A percentile compares a stretch with the other conserved stretches of the same genome.
phyloP scores from a whole-genome alignment of 1,140 invertebrate genomes.

The Platorchestia sp. region DNA sequence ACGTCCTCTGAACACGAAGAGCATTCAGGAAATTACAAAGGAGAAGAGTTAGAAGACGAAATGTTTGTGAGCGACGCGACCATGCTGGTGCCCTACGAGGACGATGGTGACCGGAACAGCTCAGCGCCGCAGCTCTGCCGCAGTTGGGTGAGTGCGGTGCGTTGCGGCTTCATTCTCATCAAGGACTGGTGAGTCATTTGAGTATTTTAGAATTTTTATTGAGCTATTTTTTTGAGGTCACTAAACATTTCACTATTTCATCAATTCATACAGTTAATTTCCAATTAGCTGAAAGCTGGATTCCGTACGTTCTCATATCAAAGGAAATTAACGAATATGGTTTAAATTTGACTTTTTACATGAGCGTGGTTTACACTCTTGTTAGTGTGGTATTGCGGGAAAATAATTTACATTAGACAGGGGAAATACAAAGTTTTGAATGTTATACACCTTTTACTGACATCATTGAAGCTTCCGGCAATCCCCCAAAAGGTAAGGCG shows the following conservation, averaged over 20 bases:
- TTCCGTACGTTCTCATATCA: no score
- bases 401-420: no score
- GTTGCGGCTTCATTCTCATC: no score
- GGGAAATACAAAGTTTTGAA: no score
- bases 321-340: no score
- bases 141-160: not conserved
- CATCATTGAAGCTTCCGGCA: no score
- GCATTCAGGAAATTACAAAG: not conserved
- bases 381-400: no score
- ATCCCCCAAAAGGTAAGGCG: no score
- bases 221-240: not conserved
- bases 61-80: not conserved
- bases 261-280: not conserved
- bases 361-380: no score
- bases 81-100: not conserved
- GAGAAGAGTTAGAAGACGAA: not conserved
- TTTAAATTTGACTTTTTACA: no score
- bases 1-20: not conserved
- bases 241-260: no score
- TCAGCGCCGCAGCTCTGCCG: not conserved
- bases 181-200: not conserved
- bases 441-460: no score
- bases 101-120: not conserved
- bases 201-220: not conserved
- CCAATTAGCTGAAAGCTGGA: not conserved